Base-by-base conservation (phyloP, 2,888 invertebrate species). In the Drosophila nr. medialis region DNA sequence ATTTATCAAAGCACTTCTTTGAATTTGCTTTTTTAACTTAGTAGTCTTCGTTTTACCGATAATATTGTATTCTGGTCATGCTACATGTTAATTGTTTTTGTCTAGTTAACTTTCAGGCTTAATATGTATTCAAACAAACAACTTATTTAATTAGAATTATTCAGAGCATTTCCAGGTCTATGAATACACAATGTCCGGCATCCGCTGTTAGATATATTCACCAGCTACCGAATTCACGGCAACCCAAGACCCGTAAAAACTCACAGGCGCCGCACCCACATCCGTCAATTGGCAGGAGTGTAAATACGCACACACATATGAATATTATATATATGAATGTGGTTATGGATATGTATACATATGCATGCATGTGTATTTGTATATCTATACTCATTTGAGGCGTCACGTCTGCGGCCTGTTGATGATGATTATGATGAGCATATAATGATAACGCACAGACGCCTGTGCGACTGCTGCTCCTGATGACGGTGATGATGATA, bases 111-210 rank as follows among this genome's bases (percentile, higher is more conserved):
- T 38, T 32, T 51, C 1, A 15, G 34, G 42, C 11, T 30, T 13
- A 38, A 13, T 27, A n/a, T 62, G n/a, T 24, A 38, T 69, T 40
- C 13, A 40, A 29, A 38, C n/a, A 56, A 58, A 63, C 60, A 65
- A 64, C 67, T 71, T 69, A 77, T 75, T 59, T 72, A 81, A 89
- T 86, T 86, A 81, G 72, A 74, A 86, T 88, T 90, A 89, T 86
- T 86, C 82, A 86, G 54, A 73, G 73, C 66, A 64, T 73, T 78
- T 74, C 30, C 55, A 53, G 53, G 64, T 80, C 72, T 62, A 85
- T 85, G 85, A 85, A 85, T 88, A 86, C 75, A 36, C 69, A 89
- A 89, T 80, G 73, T 40, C 58, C 65, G 60, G 48, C 51, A 40
- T 54, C 59, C 36, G 65, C 38, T 53, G 63, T 21, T 38, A 53